phyloP scores from a whole-genome alignment of 2,888 invertebrate genomes.

The Dysmachus trigonus region DNA sequence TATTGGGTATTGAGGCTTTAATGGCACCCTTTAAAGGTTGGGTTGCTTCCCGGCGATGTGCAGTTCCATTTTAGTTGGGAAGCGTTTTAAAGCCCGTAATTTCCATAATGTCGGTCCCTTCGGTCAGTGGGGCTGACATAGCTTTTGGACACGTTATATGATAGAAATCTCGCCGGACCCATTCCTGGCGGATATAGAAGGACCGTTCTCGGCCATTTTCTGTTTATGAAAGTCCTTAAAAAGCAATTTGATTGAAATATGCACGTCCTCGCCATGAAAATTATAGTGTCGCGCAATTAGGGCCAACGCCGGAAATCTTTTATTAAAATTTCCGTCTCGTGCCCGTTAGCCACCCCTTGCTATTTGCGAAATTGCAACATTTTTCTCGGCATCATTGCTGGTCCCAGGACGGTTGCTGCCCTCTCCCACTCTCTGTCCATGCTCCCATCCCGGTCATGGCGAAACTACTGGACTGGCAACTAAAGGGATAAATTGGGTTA shows the following conservation, averaged over 20 bases:
- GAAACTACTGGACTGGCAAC: constrained; percentile 18
- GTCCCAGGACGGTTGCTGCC: background rate
- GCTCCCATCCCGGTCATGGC: background rate
- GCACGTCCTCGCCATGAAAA: background rate
- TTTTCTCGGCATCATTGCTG: background rate
- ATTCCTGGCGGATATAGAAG: background rate
- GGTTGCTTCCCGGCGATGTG: background rate
- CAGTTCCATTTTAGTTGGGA: background rate
- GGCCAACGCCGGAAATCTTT: background rate
- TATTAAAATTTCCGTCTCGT: background rate
- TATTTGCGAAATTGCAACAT: background rate
- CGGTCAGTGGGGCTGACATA: background rate
- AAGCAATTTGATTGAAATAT: constrained; percentile 14
- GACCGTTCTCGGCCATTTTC: background rate
- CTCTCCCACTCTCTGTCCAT: background rate
- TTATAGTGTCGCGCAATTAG: background rate
- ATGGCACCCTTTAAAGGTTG: background rate
- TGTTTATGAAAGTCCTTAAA: background rate
- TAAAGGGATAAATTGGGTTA: constrained; percentile 32
- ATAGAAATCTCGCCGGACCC: background rate
- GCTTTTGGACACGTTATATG: background rate
- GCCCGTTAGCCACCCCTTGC: background rate
- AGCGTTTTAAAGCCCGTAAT: background rate
- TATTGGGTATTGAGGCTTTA: constrained; percentile 17
- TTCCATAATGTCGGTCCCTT: constrained; percentile 1